These are phyloP conservation scores for Portevinia maculata DNA, from an alignment of 2,888 invertebrate species.

Conservation along the genomic window DNA sequence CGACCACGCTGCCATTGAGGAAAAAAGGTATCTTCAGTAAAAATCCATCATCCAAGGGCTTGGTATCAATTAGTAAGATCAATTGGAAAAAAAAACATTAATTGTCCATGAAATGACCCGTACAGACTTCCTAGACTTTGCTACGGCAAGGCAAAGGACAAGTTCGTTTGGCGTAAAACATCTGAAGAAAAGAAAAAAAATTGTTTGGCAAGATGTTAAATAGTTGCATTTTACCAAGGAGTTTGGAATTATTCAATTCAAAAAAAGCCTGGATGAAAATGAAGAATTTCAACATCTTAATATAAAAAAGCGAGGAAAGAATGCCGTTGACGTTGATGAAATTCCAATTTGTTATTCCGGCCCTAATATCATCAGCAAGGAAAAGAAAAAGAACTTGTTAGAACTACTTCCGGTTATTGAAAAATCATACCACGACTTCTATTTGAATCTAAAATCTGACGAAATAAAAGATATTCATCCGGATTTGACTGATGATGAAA, in stretches of 20 bases:
- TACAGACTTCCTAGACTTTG: conserved; percentile 13
- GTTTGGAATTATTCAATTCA: no score
- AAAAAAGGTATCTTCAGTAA: conserved; percentile 5
- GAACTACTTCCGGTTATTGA: conserved; percentile 33
- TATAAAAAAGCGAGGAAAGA: conserved; percentile 4
- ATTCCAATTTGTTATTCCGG: conserved; percentile 2
- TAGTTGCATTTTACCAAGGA: conserved; percentile 28
- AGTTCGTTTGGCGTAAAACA: conserved; percentile 9
- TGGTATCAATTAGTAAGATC: no score
- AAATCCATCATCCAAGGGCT: conserved; percentile 8
- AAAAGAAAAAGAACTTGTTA: no score
- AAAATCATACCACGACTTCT: conserved; percentile 19
- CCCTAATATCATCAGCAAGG: conserved; percentile 23
- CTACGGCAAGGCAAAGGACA: conserved; percentile 1
- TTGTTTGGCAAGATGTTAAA: conserved; percentile 22
- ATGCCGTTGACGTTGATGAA: background rate
- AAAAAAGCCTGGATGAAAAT: conserved; percentile 13
- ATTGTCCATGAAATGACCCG: no score
- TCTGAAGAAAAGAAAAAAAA: conserved; percentile 3
- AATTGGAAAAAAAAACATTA: no score
- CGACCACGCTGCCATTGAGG: conserved; percentile 7
- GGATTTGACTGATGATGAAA: conserved; percentile 13
- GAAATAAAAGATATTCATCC: conserved; percentile 5
- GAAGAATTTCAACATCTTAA: conserved; percentile 3
- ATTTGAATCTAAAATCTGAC: conserved; percentile 14